These are phyloP conservation scores for Clarias magur DNA, from an alignment of 2,113 vertebrate genomes.

Conservation along the genomic window DNA sequence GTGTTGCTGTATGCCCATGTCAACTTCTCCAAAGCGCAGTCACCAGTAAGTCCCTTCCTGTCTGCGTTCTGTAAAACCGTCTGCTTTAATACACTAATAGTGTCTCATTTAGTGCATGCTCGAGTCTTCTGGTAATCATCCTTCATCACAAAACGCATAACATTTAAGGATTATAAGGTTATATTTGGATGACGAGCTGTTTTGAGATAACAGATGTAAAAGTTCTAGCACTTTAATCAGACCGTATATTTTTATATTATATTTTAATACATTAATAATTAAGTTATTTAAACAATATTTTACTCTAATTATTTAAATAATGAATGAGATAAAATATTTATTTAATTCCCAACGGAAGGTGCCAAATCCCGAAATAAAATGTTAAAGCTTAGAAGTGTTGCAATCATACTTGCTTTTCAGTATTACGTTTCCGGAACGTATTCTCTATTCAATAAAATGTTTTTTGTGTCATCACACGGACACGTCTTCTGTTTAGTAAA, in stretches of 20 bases:
- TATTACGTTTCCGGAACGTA: too few species aligned
- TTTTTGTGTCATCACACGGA: neutral
- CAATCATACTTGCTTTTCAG: too few species aligned
- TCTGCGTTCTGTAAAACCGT: neutral
- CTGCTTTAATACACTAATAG: neutral
- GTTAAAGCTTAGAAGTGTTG: too few species aligned
- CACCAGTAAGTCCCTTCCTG: constrained; percentile 79
- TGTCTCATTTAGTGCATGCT: neutral
- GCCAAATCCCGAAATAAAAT: too few species aligned
- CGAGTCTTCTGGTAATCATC: neutral
- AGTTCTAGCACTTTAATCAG: neutral
- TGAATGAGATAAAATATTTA: too few species aligned
- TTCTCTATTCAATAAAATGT: neutral
- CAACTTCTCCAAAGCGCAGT: constrained; percentile 95
- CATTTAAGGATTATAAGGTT: neutral
- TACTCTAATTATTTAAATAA: neutral
- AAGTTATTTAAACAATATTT: neutral
- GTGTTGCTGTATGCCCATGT: constrained; percentile 93
- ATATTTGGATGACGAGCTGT: neutral
- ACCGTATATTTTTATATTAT: neutral
- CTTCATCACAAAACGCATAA: neutral
- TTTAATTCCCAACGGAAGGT: too few species aligned
- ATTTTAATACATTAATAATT: too few species aligned
- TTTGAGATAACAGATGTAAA: neutral
- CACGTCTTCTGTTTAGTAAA: neutral